A percentile compares a stretch with the other conserved stretches of the same genome.
These are phyloP conservation scores for Dysidea cf. avara DNA, from an alignment of 37 sponge, comb jelly and placozoan species.

Conservation along the genomic window DNA sequence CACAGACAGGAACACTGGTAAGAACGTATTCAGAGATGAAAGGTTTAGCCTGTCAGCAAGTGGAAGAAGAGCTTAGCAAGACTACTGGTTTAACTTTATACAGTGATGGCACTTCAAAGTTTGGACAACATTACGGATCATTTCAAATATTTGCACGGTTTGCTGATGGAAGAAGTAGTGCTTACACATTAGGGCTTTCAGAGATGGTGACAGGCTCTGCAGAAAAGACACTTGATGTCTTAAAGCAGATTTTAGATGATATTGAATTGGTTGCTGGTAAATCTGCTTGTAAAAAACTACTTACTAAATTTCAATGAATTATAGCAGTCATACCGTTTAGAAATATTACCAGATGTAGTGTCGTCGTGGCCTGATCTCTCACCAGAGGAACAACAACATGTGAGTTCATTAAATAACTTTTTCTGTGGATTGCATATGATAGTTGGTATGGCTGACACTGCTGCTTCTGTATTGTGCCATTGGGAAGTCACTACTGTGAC, in stretches of 20 bases:
- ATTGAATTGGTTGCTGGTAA: not conserved
- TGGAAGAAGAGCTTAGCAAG: not conserved
- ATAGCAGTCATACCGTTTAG: not conserved
- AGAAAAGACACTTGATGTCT: not conserved
- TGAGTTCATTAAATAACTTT: slow-evolving; percentile 12
- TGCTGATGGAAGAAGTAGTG: not conserved
- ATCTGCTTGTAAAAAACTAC: not conserved
- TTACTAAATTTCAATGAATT: slow-evolving; percentile 4
- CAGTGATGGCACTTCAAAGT: slow-evolving; percentile 24
- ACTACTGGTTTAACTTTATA: not conserved
- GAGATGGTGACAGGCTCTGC: slow-evolving; percentile 22
- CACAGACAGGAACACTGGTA: not conserved
- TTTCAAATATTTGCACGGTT: slow-evolving; percentile 3
- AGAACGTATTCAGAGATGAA: not conserved
- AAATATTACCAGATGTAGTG: slow-evolving; percentile 4
- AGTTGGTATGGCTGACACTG: slow-evolving; percentile 41
- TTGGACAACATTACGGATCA: slow-evolving; percentile 15
- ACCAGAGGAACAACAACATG: not conserved
- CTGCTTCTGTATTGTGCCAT: not conserved
- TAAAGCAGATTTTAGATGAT: not conserved
- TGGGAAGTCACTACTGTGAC: slow-evolving; percentile 24
- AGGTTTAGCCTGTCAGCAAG: not conserved
- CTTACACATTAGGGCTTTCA: slow-evolving; percentile 3
- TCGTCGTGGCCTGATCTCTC: slow-evolving; percentile 5
- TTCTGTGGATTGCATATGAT: slow-evolving; percentile 49